Base-by-base conservation (phyloP, 2,888 invertebrate genomes). In the Lissocephala sabroskyi region DNA sequence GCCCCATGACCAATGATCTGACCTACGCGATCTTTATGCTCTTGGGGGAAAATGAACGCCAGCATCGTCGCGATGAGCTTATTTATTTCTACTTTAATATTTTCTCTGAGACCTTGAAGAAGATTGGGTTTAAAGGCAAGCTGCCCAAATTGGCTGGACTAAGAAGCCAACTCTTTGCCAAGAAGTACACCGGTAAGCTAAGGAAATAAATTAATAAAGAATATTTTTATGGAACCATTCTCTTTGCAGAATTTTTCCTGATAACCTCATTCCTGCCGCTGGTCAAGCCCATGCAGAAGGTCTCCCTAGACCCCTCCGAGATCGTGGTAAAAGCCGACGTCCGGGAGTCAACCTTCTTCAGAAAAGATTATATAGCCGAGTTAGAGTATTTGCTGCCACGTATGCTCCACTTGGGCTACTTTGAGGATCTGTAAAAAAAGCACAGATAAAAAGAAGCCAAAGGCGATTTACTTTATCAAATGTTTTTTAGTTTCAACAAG, bases 21-120 rank as follows among this genome's bases (percentile, higher is more conserved):
- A 49, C 60, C 0, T 71, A 73, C 32, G 59, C 80, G 0, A 37
- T 60, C 0, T 75, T 60, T 19, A 59, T 75, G 67, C 6, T 79
- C 1, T 28, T 79, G 29, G 55, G 58, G 2, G 10, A 41, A 0
- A 61, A 70, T 1, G 49, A 60, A 6, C 63, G 78, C 3, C 29
- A 5, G 4, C 37, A 65, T 0, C 48, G 56, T 6, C 41, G 49
- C 2, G 65, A 78, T 18, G 56, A 64, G n/a, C 28, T 79, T 2
- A 17, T 78, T 3, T 59, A 68, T 11, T 53, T 65, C 17, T 78
- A 76, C 6, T 79, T 79, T 19, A 46, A 50, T 0, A 52, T 47
- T 2, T 67, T 80, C 10, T 16, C 28, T 18, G 57, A 57, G 0
- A 67, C 68, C 0, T 50, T 81, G 1, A 10, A 45, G 1, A 64